A percentile compares a stretch with the other conserved stretches of the same genome.
Evolutionary conservation across 1,140 invertebrate species (phyloP).

Genomic region (Cyphomyrmex costatus): DNA sequence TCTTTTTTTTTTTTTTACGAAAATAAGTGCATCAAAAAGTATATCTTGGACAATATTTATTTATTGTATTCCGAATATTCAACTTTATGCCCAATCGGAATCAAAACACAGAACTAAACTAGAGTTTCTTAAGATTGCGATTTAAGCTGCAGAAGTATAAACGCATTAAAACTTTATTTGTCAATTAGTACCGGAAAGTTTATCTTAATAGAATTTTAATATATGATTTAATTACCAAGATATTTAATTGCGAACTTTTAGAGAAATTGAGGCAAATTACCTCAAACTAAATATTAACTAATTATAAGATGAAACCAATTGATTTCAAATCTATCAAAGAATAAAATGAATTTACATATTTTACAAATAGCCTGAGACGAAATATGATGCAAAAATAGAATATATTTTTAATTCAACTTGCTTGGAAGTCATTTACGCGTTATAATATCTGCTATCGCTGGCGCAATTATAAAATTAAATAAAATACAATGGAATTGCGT

Average conservation of each 20-base stretch:
- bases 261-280: background rate
- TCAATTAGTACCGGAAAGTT: conserved; percentile 43
- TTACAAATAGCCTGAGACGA: background rate
- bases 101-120: conserved; percentile 26
- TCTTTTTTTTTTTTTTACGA: background rate
- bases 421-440: background rate
- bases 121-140: conserved; percentile 47
- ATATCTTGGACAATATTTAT: background rate
- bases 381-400: background rate
- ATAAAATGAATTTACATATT: background rate
- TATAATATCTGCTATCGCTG: background rate
- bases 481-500: background rate
- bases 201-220: conserved; percentile 46
- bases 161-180: conserved; percentile 49
- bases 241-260: conserved; percentile 57
- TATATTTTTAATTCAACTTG: background rate
- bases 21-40: background rate
- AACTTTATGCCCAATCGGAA: conserved; percentile 7
- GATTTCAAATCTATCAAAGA: conserved; percentile 1
- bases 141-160: conserved; percentile 27
- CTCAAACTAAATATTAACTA: conserved; percentile 29
- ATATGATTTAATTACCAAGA: conserved; percentile 43
- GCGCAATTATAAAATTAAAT: conserved; percentile 1
- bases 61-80: conserved; percentile 1
- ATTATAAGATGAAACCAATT: conserved; percentile 15